Conservation (phyloP, 2,888 invertebrate genomes). For the Sphecodes monilicornis region DNA sequence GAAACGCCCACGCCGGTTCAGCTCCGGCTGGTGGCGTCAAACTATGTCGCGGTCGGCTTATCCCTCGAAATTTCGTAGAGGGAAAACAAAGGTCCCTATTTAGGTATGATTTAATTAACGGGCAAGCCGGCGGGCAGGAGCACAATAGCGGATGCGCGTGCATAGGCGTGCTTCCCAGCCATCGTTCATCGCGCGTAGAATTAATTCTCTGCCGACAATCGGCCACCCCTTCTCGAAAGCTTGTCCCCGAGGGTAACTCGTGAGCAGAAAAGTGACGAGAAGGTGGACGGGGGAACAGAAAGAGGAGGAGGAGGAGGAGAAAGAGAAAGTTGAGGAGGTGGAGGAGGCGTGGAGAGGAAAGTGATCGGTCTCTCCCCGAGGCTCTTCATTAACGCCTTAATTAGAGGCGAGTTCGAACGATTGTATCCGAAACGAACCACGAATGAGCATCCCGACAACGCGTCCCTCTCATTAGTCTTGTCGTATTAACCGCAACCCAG, state of each 20-base stretch:
- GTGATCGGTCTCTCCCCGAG: slow-evolving; percentile 48
- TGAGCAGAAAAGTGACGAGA: slow-evolving; percentile 33
- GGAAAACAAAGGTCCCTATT: slow-evolving; percentile 64
- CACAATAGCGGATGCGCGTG: slow-evolving; percentile 50
- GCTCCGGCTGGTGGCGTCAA: slow-evolving; percentile 4
- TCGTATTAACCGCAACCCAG: slow-evolving; percentile 54
- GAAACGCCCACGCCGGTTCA: slow-evolving; percentile 15
- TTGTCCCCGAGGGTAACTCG: slow-evolving; percentile 16
- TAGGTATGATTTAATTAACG: slow-evolving; percentile 66
- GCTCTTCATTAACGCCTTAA: slow-evolving; percentile 70
- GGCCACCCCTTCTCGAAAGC: slow-evolving; percentile 50
- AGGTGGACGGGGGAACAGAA: not conserved
- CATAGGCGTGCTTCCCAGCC: slow-evolving; percentile 44
- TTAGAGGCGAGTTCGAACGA: slow-evolving; percentile 61
- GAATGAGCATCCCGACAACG: slow-evolving; percentile 49
- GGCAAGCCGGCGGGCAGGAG: slow-evolving; percentile 31
- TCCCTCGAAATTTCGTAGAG: slow-evolving; percentile 43
- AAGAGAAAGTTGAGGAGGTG: slow-evolving; percentile 36
- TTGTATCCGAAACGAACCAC: slow-evolving; percentile 55
- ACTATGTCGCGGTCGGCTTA: slow-evolving; percentile 39
- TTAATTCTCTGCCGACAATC: slow-evolving; percentile 60
- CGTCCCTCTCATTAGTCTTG: slow-evolving; percentile 68
- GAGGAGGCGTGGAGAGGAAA: slow-evolving; percentile 51
- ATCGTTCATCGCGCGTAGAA: slow-evolving; percentile 57
- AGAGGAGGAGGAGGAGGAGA: slow-evolving; percentile 35